Evolutionary conservation across 1,140 invertebrate genomes (phyloP).

Genomic region (Euura saliciscinereae): DNA sequence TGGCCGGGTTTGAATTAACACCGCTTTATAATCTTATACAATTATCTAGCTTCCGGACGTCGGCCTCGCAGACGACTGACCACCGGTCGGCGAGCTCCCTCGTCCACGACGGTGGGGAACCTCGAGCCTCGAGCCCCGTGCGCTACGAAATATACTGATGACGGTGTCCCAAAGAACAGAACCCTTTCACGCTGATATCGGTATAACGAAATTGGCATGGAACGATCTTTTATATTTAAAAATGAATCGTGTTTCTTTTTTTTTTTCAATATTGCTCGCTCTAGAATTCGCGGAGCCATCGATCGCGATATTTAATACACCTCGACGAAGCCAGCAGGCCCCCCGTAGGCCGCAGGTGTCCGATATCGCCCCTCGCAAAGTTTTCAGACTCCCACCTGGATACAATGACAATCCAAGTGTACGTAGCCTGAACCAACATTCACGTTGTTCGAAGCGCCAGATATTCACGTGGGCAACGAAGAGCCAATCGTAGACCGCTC

Average conservation of each 20-base stretch:
- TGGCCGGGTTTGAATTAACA: neutral
- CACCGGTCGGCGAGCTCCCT: neutral
- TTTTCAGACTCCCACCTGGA: neutral
- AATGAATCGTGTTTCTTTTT: too few species aligned
- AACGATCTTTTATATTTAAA: too few species aligned
- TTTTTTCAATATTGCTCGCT: too few species aligned
- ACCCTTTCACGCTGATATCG: neutral
- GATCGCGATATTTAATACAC: too few species aligned
- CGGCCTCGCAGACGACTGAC: constrained; percentile 4
- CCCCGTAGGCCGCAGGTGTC: neutral
- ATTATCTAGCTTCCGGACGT: constrained; percentile 5
- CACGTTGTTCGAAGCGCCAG: too few species aligned
- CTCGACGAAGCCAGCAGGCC: too few species aligned
- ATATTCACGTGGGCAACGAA: too few species aligned
- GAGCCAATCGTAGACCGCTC: neutral
- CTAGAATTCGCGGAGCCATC: too few species aligned
- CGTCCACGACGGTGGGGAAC: neutral
- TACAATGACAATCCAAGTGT: constrained; percentile 3
- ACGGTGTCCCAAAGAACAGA: neutral
- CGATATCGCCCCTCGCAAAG: neutral
- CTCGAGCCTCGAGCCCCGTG: neutral
- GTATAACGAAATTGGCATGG: neutral
- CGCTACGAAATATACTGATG: neutral
- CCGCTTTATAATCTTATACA: constrained; percentile 3
- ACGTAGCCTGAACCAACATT: neutral